Evolutionary conservation across 2,113 vertebrate genomes (phyloP).

Genomic region (Hystrix cristata): DNA sequence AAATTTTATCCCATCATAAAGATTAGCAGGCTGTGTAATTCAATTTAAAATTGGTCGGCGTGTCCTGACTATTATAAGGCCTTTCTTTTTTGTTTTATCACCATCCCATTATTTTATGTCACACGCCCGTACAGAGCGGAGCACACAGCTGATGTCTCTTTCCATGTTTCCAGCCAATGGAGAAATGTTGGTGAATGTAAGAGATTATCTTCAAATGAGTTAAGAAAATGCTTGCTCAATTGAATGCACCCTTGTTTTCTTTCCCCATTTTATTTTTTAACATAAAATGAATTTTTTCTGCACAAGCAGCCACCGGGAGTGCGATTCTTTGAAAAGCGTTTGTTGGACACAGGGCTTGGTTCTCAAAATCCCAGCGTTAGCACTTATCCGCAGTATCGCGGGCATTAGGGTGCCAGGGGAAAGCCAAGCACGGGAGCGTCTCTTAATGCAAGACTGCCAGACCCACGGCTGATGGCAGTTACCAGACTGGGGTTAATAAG

Average conservation of each 20-base stretch:
- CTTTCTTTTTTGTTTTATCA: slow-evolving; percentile 75
- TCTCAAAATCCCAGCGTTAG: slow-evolving; percentile 80
- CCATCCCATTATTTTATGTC: slow-evolving; percentile 73
- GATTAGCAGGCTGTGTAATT: slow-evolving; percentile 93
- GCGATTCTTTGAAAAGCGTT: slow-evolving; percentile 81
- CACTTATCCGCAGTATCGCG: slow-evolving; percentile 79
- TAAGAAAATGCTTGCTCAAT: slow-evolving; percentile 74
- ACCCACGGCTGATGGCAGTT: slow-evolving; percentile 86
- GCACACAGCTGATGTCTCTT: slow-evolving; percentile 52
- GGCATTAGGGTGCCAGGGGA: slow-evolving; percentile 78
- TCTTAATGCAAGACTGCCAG: slow-evolving; percentile 86
- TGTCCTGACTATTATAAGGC: slow-evolving; percentile 86
- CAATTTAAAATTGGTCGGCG: slow-evolving; percentile 89
- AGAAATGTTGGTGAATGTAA: slow-evolving; percentile 72
- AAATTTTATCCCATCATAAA: slow-evolving; percentile 90
- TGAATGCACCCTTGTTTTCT: slow-evolving; percentile 69
- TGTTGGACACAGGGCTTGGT: slow-evolving; percentile 45
- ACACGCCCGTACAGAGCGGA: slow-evolving; percentile 51
- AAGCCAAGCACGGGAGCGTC: slow-evolving; percentile 83
- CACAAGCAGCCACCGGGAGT: slow-evolving; percentile 67
- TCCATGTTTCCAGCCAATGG: slow-evolving; percentile 12
- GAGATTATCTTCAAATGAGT: slow-evolving; percentile 80
- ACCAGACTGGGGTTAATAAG: slow-evolving; percentile 86
- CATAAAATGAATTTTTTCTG: slow-evolving; percentile 78
- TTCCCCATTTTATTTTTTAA: slow-evolving; percentile 4